Evolutionary conservation across 1,140 invertebrate species (phyloP).

Genomic region (Babylonia areolata): DNA sequence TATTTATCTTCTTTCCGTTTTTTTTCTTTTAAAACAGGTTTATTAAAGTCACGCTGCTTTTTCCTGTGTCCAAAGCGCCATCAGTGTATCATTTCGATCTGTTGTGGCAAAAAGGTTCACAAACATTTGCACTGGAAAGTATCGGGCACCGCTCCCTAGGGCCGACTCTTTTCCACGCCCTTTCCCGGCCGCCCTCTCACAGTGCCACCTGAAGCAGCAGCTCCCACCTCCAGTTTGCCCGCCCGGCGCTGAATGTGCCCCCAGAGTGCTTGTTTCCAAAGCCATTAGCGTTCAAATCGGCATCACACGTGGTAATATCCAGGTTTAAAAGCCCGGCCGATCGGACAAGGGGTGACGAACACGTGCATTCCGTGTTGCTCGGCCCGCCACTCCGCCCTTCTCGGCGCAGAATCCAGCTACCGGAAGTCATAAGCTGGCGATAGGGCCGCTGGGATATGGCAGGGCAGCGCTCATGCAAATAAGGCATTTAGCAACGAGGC

Average conservation of each 20-base stretch:
- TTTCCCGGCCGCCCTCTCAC: not conserved
- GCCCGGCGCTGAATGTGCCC: not conserved
- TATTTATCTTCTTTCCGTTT: not conserved
- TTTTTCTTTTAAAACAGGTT: not conserved
- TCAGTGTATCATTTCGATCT: not conserved
- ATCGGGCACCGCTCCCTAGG: not conserved
- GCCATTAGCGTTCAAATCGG: conserved; percentile 1
- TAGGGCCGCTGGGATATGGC: conserved; percentile 9
- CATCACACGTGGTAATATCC: conserved; percentile 6
- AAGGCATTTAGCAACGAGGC: not conserved
- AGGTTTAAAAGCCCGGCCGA: not conserved
- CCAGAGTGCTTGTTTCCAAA: not conserved
- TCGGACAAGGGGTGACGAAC: not conserved
- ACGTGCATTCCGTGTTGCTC: conserved; percentile 6
- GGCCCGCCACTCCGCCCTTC: not conserved
- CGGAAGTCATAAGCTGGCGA: conserved; percentile 7
- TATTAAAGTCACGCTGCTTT: not conserved
- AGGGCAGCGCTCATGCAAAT: conserved; percentile 2
- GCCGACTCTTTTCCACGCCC: not conserved
- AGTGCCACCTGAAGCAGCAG: too few relatives aligned
- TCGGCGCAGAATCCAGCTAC: not conserved
- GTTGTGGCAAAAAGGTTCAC: conserved; percentile 11
- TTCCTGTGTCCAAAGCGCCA: not conserved
- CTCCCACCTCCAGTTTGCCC: not conserved
- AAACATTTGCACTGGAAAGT: conserved; percentile 1